Conservation (phyloP, 2,888 invertebrate species). For the Conchocele bisecta region DNA sequence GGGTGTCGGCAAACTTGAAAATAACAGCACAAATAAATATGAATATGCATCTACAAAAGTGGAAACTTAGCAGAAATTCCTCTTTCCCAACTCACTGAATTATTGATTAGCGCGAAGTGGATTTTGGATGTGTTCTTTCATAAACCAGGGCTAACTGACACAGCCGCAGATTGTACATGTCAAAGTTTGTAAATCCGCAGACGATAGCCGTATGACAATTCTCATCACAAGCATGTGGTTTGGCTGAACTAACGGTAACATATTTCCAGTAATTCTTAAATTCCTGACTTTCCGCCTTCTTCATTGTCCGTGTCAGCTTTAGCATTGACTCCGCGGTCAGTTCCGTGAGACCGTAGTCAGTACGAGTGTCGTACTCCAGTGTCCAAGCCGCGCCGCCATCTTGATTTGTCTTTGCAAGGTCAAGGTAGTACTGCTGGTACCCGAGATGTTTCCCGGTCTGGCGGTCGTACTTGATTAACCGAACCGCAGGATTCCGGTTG, state of each 20-base stretch:
- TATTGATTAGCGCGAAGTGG: no score
- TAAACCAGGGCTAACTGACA: no score
- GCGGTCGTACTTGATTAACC: conserved; percentile 94
- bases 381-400: conserved; percentile 90
- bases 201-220: neutral
- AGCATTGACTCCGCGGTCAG: neutral
- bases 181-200: neutral
- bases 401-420: conserved; percentile 86
- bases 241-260: neutral
- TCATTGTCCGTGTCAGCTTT: neutral
- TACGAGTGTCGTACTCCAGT: conserved; percentile 86
- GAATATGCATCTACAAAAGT: no score
- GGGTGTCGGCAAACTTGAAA: no score
- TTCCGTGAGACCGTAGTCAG: neutral
- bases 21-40: no score
- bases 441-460: conserved; percentile 86
- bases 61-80: no score
- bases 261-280: neutral
- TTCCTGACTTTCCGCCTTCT: neutral
- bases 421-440: conserved; percentile 94
- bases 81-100: no score
- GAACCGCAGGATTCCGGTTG: conserved; percentile 92
- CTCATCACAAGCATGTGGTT: neutral
- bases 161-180: neutral
- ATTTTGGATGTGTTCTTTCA: no score